Conservation (phyloP, 2,888 invertebrate genomes). For the Drosophila kuntzei region DNA sequence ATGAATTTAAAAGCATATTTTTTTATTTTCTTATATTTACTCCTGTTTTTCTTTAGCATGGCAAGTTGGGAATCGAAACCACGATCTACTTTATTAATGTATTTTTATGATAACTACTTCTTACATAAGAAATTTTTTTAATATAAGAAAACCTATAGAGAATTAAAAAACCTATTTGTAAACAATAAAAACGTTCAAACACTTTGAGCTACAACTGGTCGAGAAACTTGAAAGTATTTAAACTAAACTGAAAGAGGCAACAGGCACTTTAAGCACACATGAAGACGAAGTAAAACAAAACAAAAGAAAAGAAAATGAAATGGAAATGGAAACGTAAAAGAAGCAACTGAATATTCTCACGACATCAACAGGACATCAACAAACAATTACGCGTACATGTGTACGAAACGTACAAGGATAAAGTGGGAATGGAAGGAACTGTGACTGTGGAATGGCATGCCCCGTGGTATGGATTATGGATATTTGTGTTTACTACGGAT, state of each 20-base stretch:
- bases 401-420: conserved; percentile 37
- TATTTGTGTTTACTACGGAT: conserved; percentile 76
- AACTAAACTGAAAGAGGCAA: conserved; percentile 32
- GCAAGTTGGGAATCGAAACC: too few relatives aligned
- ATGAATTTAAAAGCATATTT: too few relatives aligned
- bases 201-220: conserved; percentile 2
- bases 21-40: too few relatives aligned
- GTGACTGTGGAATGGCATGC: conserved; percentile 32
- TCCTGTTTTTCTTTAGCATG: too few relatives aligned
- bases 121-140: too few relatives aligned
- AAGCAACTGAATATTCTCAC: conserved; percentile 73
- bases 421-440: conserved; percentile 1
- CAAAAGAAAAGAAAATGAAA: conserved; percentile 11
- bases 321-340: conserved; percentile 15
- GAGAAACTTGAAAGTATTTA: conserved; percentile 15
- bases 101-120: too few relatives aligned
- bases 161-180: too few relatives aligned
- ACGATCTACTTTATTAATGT: too few relatives aligned
- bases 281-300: conserved; percentile 18
- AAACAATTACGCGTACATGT: conserved; percentile 79
- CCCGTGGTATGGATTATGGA: conserved; percentile 71
- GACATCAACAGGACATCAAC: conserved; percentile 74
- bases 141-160: too few relatives aligned
- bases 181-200: background rate
- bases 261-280: conserved; percentile 38